Evolutionary conservation across 2,113 vertebrate species (phyloP), one percentile per base, ranked within the genome.

Genomic region (Speoplatyrhinus poulsoni): DNA sequence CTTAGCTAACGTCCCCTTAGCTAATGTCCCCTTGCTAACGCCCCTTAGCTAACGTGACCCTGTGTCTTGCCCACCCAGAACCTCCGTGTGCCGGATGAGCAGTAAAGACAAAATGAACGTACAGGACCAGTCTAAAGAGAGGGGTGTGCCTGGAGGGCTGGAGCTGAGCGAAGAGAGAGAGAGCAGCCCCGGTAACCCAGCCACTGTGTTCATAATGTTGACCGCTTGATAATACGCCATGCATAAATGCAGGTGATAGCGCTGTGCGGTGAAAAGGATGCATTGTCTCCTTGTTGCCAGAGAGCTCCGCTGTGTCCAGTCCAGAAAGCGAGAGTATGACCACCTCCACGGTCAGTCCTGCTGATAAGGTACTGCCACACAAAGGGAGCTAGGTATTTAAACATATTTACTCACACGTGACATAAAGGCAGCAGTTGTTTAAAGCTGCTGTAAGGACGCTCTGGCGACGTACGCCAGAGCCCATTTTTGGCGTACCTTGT

Each of bases 41-140:
- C 7, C 36, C 2, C 2, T 26, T 26, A 26, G 26, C 26, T 26
- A 26, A 26, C 26, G 26, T 3, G 36, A 41, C 36, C 5, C 36
- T 41, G 36, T 41, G 5, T 41, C 36, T 41, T 41, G 36, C 36
- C 15, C 12, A 46, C 63, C 41, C 68, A 97, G 95, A 85, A 95
- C 87, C 76, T 96, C 95, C 0, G 95, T 97, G 73, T 96, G 95
- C 77, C 90, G 95, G 58, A 95, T 96, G 93, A 97, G 95, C 90
- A 97, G 95, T 79, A 94, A 82, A 4, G 95, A 97, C 17, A 97
- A 97, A 88, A 94, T 94, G 72, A 95, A 90, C 3, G 92, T 97
- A 1, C 95, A 95, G 82, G 95, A 97, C 69, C 92, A 95, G 76
- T 97, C 95, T 7, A 97, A 96, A 63, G 95, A 97, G 67, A 90